These are phyloP conservation scores for Cordilura impudica DNA, from an alignment of 2,888 invertebrate species.

Conservation along the genomic window DNA sequence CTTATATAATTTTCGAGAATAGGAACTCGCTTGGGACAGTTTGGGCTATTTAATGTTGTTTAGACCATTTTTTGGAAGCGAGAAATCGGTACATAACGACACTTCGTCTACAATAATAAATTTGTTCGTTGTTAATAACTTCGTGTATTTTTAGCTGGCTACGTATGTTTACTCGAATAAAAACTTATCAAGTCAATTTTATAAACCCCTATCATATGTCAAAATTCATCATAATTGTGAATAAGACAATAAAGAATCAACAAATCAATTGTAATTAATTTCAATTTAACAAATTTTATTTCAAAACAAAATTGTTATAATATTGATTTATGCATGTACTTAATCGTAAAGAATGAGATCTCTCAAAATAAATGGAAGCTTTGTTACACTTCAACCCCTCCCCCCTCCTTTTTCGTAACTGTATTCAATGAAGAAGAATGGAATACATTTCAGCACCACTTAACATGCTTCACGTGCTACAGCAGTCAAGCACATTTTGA, in stretches of 20 bases:
- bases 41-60: no score
- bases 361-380: conserved; percentile 28
- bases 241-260: neutral
- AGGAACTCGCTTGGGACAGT: no score
- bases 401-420: neutral
- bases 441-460: conserved; percentile 46
- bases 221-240: conserved; percentile 14
- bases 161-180: no score
- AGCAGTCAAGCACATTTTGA: conserved; percentile 30
- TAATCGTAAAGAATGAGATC: neutral
- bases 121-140: no score
- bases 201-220: conserved; percentile 21
- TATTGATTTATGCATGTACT: conserved; percentile 47
- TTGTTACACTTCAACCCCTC: conserved; percentile 4
- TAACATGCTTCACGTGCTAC: conserved; percentile 57
- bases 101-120: no score
- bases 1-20: no score
- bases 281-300: conserved; percentile 54
- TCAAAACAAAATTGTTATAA: conserved; percentile 30
- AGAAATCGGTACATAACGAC: no score
- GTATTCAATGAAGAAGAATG: conserved; percentile 6
- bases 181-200: conserved; percentile 21
- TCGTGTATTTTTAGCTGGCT: no score
- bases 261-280: conserved; percentile 56
- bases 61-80: no score